Base-by-base conservation (phyloP, 2,113 vertebrate species). In the Pelvicachromis taeniatus region DNA sequence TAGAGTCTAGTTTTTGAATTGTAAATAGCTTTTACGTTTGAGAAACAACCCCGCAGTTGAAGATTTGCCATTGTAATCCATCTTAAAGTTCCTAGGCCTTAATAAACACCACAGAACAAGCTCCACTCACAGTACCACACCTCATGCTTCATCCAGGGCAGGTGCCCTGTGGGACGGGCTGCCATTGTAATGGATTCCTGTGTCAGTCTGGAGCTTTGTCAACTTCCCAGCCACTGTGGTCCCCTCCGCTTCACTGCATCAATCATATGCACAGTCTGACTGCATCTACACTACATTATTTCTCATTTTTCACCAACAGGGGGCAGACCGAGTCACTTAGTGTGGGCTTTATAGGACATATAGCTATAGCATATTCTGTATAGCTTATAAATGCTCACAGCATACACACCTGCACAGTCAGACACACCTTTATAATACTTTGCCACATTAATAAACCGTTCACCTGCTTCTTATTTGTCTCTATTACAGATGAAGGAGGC, bases 391-490 rank as follows among this genome's bases (percentile, higher is more conserved):
- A 53, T 31, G 77, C 31, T 68, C 4, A 33, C 13, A 1, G 19
- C 63, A 21, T 13, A 23, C 48, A 50, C 35, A 77, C 48, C 14
- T 68, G 42, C 6, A 40, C 56, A 59, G 14, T 81, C 31, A 45
- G 14, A 65, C 10, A 13, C 58, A 52, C 21, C 8, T 7, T 86
- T 59, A 35, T 33, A 52, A 33, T 50, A 40, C 56, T 81, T 73
- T 48, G 14, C 78, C 54, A n/a, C n/a, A 19, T 42, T 35, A 82
- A 85, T 85, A 84, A 59, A 56, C 58, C 11, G 63, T 54, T 82
- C 70, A 70, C 10, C 48, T 9, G 23, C 19, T 38, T 45, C 80
- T 68, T 31, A 84, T 42, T 87, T 90, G 84, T 93, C 83, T 90
- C 78, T 56, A 84, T 88, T 89, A 88, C 73, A 85, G 77, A 10